Conservation (phyloP, 1,140 invertebrate genomes). For the Diploscapter pachys region DNA sequence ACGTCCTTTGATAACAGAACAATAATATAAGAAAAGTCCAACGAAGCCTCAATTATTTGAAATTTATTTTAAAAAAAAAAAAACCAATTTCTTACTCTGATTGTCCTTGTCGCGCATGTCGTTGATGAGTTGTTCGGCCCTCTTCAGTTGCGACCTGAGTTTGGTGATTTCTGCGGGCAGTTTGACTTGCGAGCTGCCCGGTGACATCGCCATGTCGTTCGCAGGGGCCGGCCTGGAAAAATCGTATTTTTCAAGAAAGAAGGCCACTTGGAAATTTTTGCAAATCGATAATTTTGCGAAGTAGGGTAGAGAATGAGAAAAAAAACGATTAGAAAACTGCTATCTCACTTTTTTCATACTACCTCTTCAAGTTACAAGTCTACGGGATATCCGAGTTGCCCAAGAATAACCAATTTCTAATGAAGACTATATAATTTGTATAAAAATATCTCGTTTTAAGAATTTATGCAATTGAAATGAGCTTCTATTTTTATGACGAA, state of each 20-base stretch:
- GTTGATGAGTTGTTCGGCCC: slow-evolving; percentile 2
- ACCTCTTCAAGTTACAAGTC: too few species aligned
- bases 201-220: background rate
- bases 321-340: too few species aligned
- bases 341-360: too few species aligned
- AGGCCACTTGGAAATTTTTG: too few species aligned
- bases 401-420: too few species aligned
- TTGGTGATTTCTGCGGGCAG: background rate
- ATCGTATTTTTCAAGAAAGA: too few species aligned
- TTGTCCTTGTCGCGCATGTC: slow-evolving; percentile 7
- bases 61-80: slow-evolving; percentile 1
- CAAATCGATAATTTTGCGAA: too few species aligned
- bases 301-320: too few species aligned
- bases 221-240: too few species aligned
- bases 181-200: background rate
- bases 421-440: background rate
- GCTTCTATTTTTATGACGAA: background rate
- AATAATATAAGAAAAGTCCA: background rate
- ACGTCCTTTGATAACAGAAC: background rate
- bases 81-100: background rate
- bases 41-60: slow-evolving; percentile 6
- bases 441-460: background rate
- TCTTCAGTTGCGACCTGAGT: slow-evolving; percentile 2
- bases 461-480: background rate
- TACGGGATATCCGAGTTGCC: too few species aligned